A percentile compares a stretch with the other conserved stretches of the same genome.
These are phyloP conservation scores for Brachionus sp. DNA, from an alignment of 1,140 invertebrate genomes.

Conservation along the genomic window DNA sequence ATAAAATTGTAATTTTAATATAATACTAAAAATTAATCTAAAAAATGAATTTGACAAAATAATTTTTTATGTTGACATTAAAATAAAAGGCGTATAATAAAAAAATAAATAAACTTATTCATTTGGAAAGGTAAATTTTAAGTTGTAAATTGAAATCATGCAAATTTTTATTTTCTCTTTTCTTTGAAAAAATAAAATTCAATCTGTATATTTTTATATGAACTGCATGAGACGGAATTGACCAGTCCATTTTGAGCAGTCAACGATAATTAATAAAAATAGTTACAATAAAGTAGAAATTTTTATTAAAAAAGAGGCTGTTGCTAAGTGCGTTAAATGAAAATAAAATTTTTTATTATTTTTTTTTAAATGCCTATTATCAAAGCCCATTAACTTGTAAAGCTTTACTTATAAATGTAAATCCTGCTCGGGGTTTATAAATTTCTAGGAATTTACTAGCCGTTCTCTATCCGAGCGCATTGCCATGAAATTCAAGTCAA, in stretches of 20 bases:
- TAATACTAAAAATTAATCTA: too few species aligned
- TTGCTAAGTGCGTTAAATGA: conserved; percentile 1
- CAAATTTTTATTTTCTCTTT: background rate
- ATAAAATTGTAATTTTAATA: too few species aligned
- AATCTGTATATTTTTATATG: background rate
- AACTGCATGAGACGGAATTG: background rate
- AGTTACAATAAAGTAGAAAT: background rate
- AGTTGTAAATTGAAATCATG: background rate
- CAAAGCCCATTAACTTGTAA: background rate
- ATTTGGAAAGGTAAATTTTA: background rate
- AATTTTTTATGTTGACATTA: background rate
- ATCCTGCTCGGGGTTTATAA: background rate
- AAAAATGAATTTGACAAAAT: too few species aligned
- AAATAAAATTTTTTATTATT: background rate
- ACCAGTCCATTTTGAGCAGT: background rate
- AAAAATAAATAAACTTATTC: background rate
- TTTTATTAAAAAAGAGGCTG: conserved; percentile 8
- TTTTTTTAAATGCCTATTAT: conserved; percentile 22
- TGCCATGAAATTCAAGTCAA: background rate
- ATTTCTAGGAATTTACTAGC: background rate
- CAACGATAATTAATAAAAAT: conserved; percentile 10
- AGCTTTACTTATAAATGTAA: background rate
- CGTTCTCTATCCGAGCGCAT: background rate
- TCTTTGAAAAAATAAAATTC: background rate
- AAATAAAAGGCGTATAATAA: too few species aligned